A percentile compares a stretch with the other conserved stretches of the same genome.
Evolutionary conservation across 2,888 invertebrate species (phyloP).

Genomic region (Nephrotoma guestfalica): DNA sequence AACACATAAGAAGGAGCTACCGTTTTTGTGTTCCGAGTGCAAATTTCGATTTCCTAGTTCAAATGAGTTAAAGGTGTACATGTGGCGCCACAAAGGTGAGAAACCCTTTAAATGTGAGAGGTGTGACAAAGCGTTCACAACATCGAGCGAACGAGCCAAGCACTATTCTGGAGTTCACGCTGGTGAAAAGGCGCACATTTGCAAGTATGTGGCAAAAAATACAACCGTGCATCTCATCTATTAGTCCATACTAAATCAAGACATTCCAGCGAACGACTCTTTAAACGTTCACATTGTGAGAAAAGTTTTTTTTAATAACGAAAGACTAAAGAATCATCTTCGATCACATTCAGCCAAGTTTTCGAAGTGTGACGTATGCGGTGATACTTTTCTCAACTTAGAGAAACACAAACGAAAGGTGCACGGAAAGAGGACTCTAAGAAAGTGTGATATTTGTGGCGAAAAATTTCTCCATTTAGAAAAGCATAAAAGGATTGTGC

Average conservation of each 20-base stretch:
- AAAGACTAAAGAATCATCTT: slow-evolving; percentile 41
- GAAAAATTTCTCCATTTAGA: too few relatives aligned
- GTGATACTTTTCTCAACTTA: slow-evolving; percentile 37
- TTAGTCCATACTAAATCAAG: slow-evolving; percentile 40
- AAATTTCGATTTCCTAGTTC: slow-evolving; percentile 41
- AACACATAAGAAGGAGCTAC: slow-evolving; percentile 28
- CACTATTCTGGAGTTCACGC: slow-evolving; percentile 36
- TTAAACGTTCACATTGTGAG: slow-evolving; percentile 40
- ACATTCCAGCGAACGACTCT: slow-evolving; percentile 37
- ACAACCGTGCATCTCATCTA: slow-evolving; percentile 39
- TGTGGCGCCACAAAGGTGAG: slow-evolving; percentile 42
- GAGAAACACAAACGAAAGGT: slow-evolving; percentile 39
- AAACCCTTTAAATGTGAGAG: slow-evolving; percentile 44
- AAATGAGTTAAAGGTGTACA: slow-evolving; percentile 42
- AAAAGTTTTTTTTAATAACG: slow-evolving; percentile 42
- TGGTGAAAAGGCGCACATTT: slow-evolving; percentile 42
- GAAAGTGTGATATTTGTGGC: too few relatives aligned
- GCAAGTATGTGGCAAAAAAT: slow-evolving; percentile 33
- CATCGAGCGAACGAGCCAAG: slow-evolving; percentile 42
- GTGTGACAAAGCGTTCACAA: slow-evolving; percentile 41
- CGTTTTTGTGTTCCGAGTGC: slow-evolving; percentile 42
- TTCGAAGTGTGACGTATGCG: slow-evolving; percentile 39
- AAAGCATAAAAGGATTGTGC: too few relatives aligned
- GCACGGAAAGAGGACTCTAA: slow-evolving; percentile 20
- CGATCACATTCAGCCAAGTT: slow-evolving; percentile 42